These are phyloP conservation scores for Lonchura striata DNA, from an alignment of 2,113 vertebrate genomes.

Conservation along the genomic window DNA sequence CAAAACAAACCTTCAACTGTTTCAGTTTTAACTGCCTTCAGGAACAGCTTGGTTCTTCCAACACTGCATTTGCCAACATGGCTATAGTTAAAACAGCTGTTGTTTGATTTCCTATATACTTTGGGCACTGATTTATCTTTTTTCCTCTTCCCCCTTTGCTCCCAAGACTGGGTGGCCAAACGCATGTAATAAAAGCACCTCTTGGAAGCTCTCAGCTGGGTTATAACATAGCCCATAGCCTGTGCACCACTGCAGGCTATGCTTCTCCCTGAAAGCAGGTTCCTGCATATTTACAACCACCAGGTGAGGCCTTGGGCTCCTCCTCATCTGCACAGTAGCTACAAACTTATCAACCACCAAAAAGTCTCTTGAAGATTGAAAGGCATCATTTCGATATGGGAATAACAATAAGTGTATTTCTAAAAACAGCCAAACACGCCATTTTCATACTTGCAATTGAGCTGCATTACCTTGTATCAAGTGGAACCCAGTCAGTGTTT, in stretches of 20 bases:
- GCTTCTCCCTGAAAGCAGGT: background rate
- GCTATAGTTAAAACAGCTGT: background rate
- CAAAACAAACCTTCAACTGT: background rate
- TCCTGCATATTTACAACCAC: background rate
- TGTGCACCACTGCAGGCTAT: background rate
- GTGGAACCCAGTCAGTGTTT: background rate
- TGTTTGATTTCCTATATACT: background rate
- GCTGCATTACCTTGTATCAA: background rate
- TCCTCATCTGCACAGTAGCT: background rate
- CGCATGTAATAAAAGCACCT: background rate
- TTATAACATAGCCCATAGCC: too few species aligned
- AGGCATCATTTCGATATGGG: background rate
- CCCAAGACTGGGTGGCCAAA: background rate
- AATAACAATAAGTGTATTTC: background rate
- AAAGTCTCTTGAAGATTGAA: background rate
- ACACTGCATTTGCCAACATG: background rate
- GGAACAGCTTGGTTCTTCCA: background rate
- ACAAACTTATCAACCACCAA: background rate
- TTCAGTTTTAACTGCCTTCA: background rate
- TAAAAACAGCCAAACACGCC: background rate
- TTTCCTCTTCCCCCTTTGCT: background rate
- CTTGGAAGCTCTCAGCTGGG: background rate
- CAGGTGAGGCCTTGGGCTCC: background rate
- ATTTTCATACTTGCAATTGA: background rate
- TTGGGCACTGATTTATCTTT: background rate